Evolutionary conservation across 1,140 invertebrate genomes (phyloP).

Genomic region (Metaphire vulgaris): DNA sequence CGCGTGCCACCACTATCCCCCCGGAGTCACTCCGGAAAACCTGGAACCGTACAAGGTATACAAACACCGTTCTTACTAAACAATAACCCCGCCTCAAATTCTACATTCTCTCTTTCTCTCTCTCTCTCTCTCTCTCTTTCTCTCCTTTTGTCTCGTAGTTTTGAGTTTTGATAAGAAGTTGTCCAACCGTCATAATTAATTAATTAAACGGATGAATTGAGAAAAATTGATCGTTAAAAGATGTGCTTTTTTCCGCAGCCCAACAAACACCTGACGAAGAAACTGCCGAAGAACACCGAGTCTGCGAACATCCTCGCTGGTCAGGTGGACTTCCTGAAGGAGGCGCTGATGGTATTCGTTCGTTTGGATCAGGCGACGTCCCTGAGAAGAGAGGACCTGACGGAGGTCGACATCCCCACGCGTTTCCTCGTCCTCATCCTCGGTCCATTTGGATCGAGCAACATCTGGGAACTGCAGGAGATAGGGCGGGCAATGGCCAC

Average conservation of each 20-base stretch:
- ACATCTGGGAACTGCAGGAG: constrained; percentile 57
- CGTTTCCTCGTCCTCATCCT: constrained; percentile 65
- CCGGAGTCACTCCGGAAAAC: constrained; percentile 2
- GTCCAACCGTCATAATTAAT: too few species aligned
- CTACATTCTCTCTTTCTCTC: too few species aligned
- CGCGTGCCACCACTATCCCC: constrained; percentile 14
- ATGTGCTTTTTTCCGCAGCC: too few species aligned
- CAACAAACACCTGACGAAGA: constrained; percentile 40
- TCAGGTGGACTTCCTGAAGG: constrained; percentile 39
- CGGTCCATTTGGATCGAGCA: constrained; percentile 69
- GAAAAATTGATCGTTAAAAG: too few species aligned
- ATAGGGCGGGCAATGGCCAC: constrained; percentile 47
- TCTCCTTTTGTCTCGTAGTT: too few species aligned
- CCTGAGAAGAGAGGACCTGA: constrained; percentile 39
- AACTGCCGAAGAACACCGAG: constrained; percentile 47
- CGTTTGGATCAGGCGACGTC: constrained; percentile 36
- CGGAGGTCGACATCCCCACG: constrained; percentile 45
- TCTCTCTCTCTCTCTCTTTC: too few species aligned
- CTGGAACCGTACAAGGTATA: constrained; percentile 20
- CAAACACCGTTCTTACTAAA: not conserved
- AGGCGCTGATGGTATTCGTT: constrained; percentile 42
- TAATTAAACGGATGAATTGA: too few species aligned
- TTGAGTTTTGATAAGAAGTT: too few species aligned
- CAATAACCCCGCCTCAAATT: too few species aligned
- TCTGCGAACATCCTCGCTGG: constrained; percentile 49